Conservation (phyloP, 2,113 vertebrate genomes). For the Sitta europaea region DNA sequence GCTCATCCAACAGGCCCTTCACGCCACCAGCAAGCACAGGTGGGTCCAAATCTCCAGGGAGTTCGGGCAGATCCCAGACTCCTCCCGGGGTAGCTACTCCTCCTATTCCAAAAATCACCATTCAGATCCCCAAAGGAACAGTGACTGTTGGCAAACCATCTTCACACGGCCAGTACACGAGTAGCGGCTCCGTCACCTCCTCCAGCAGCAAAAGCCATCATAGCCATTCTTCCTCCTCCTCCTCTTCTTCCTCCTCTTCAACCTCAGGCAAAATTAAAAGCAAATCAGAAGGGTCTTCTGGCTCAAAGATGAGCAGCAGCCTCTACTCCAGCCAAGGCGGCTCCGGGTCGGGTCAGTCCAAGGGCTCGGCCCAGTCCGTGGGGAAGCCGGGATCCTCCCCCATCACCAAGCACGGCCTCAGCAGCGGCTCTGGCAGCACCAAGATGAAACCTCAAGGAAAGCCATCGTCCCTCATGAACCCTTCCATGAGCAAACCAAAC, state of each 20-base stretch:
- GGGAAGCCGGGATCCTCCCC: conserved; percentile 93
- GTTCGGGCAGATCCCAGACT: conserved; percentile 92
- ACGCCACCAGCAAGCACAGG: conserved; percentile 91
- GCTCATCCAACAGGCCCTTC: conserved; percentile 88
- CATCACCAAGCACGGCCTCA: conserved; percentile 88
- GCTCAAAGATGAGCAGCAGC: conserved; percentile 82
- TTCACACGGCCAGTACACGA: conserved; percentile 90
- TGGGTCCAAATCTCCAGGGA: conserved; percentile 94
- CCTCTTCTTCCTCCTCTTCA: conserved; percentile 83
- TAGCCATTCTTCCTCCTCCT: conserved; percentile 86
- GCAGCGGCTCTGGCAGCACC: conserved; percentile 78
- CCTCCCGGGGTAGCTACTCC: conserved; percentile 92
- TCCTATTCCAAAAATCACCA: conserved; percentile 97
- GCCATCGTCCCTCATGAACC: conserved; percentile 93
- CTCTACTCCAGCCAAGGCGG: conserved; percentile 83
- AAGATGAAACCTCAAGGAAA: conserved; percentile 96
- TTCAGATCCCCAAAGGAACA: conserved; percentile 94
- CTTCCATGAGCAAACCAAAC: conserved; percentile 92
- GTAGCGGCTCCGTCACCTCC: conserved; percentile 83
- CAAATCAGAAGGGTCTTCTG: conserved; percentile 87
- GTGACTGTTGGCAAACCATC: conserved; percentile 92
- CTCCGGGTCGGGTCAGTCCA: conserved; percentile 83
- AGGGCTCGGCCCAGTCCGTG: conserved; percentile 88
- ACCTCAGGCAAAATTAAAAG: conserved; percentile 94
- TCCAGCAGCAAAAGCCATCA: conserved; percentile 93